These are phyloP conservation scores for Saxidomus purpurata DNA, from an alignment of 1,140 invertebrate genomes.

Conservation along the genomic window DNA sequence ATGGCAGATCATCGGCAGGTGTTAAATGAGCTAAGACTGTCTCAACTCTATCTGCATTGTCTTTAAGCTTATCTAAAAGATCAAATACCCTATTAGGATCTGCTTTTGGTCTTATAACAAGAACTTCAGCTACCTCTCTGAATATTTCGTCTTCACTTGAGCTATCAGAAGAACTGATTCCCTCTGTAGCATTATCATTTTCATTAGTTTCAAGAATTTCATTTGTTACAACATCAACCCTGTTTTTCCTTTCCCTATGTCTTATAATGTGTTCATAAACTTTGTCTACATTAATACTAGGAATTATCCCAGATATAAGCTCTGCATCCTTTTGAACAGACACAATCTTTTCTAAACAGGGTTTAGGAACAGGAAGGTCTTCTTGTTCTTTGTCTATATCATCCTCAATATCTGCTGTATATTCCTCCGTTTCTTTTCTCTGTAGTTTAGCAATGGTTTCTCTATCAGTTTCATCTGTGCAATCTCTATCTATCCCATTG, in stretches of 20 bases:
- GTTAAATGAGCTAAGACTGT: conserved; percentile 66
- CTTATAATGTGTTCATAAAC: conserved; percentile 76
- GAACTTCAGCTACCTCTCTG: conserved; percentile 73
- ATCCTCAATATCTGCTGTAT: neutral
- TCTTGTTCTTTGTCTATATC: neutral
- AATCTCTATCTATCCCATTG: neutral
- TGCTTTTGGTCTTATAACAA: conserved; percentile 58
- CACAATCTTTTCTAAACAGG: conserved; percentile 64
- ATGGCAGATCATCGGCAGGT: conserved; percentile 68
- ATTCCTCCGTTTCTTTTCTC: neutral
- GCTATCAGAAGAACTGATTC: neutral
- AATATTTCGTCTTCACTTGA: conserved; percentile 73
- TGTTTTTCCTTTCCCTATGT: conserved; percentile 72
- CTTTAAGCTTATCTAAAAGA: conserved; percentile 65
- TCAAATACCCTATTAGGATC: conserved; percentile 71
- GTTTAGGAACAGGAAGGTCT: neutral
- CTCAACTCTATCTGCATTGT: conserved; percentile 66
- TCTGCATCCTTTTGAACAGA: conserved; percentile 79
- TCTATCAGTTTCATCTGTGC: neutral
- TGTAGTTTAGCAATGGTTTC: neutral
- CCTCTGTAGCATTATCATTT: conserved; percentile 18
- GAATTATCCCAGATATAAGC: conserved; percentile 74
- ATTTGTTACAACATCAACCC: conserved; percentile 79
- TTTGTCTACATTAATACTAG: conserved; percentile 64
- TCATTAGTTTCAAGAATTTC: conserved; percentile 68